phyloP scores from a whole-genome alignment of 2,888 invertebrate species.

The Psococerastis gibbosa region DNA sequence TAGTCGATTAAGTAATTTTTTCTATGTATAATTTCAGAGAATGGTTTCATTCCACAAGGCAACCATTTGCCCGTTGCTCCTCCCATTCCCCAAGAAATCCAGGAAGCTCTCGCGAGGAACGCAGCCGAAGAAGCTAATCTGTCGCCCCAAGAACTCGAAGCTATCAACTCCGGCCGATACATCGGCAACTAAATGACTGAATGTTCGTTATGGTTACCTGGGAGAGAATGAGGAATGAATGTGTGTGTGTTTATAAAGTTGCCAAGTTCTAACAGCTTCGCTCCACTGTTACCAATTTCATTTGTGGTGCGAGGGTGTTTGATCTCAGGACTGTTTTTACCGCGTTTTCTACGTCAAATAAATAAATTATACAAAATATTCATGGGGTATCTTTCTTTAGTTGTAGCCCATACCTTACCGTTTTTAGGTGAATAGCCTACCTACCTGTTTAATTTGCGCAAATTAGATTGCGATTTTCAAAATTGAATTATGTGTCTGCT shows the following conservation, averaged over 20 bases:
- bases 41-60: conserved; percentile 15
- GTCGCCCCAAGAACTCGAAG: neutral
- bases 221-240: neutral
- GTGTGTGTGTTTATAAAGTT: neutral
- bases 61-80: conserved; percentile 14
- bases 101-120: conserved; percentile 15
- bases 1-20: too few species aligned
- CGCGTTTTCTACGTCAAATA: neutral
- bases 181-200: conserved; percentile 4
- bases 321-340: neutral
- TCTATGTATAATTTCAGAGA: too few species aligned
- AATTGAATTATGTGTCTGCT: too few species aligned
- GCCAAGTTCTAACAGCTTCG: neutral
- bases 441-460: neutral
- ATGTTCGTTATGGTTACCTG: too few species aligned
- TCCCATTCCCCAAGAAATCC: conserved; percentile 14
- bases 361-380: neutral
- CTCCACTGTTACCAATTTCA: neutral
- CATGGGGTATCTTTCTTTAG: neutral
- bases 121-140: conserved; percentile 16
- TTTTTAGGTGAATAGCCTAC: too few species aligned
- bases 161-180: conserved; percentile 1
- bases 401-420: neutral
- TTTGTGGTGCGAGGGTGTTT: neutral
- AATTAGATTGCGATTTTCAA: neutral